Base-by-base conservation (phyloP, 2,797 vertebrate genomes). In the Ctenosaura bakeri region DNA sequence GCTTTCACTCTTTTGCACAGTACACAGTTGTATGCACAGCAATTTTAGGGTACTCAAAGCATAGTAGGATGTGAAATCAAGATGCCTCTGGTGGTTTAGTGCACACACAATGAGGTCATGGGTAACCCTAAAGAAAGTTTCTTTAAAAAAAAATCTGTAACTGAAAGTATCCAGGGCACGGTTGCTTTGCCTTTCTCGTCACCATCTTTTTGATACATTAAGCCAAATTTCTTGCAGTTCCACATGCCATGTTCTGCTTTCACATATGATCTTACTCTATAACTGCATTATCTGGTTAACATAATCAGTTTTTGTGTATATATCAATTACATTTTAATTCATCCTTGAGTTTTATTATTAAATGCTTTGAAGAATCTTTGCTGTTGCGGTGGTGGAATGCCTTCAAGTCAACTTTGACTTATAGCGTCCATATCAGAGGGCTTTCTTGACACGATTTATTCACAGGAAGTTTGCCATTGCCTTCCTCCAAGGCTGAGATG, bases 1-100 rank as follows among this genome's bases (percentile, higher is more conserved):
- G 89, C 62, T 74, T 92, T 85, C 85, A 50, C 38, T 64, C 56
- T 93, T 88, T 76, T 94, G 88, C 88, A 85, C 88, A 94, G 92
- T 88, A 93, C 90, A 84, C 80, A 77, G 1, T 18, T 14, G 20
- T 62, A 13, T 46, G 26, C 46, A 38, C 16, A 4, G n/a, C 50
- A 38, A 26, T 69, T 16, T n/a, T 56, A n/a, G 35, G 4, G 1
- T n/a, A 71, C 22, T 46, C 71, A 18, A 20, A 16, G 62, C 16
- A 38, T 77, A 77, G 3, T 35, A 10, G 35, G 29, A 62, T 12
- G 29, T 62, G 54, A 62, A 77, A 86, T 62, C 54, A 77, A 42
- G 24, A 35, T 1, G 10, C 20, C 35, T 32, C 18, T n/a, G 35
- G 4, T 64, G 24, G 22, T 8, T 29, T 74, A 86, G 18, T 56